Evolutionary conservation across 2,888 invertebrate genomes (phyloP).

Genomic region (Caenorhabditis macrosperma): DNA sequence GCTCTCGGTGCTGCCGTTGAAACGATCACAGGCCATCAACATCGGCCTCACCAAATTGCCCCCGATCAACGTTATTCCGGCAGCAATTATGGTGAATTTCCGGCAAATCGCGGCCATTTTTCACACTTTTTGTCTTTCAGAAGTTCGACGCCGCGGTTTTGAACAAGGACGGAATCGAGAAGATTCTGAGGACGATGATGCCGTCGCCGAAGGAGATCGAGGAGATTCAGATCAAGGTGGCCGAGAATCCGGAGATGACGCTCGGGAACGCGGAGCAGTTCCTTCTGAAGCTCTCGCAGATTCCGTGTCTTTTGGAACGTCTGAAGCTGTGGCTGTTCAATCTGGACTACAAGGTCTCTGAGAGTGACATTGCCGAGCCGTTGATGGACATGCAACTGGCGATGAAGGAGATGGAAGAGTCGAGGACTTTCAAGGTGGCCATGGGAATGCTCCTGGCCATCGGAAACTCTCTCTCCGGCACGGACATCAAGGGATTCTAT

Average conservation of each 20-base stretch:
- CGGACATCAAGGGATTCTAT: conserved; percentile 94
- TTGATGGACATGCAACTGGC: conserved; percentile 98
- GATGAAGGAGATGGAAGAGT: conserved; percentile 91
- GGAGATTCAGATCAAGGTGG: conserved; percentile 80
- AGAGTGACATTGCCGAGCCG: conserved; percentile 97
- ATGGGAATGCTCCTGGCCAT: conserved; percentile 93
- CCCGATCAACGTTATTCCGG: conserved; percentile 96
- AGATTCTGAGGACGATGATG: conserved; percentile 93
- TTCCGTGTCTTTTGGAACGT: conserved; percentile 91
- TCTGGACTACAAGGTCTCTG: conserved; percentile 96
- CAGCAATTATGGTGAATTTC: conserved; percentile 84
- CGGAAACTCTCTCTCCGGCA: conserved; percentile 96
- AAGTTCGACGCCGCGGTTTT: conserved; percentile 99
- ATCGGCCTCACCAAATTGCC: conserved; percentile 99
- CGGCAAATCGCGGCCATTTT: not conserved
- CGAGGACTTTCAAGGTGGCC: conserved; percentile 95
- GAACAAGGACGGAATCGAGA: conserved; percentile 89
- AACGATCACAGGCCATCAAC: conserved; percentile 98
- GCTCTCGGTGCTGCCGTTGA: conserved; percentile 92
- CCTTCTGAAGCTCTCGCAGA: conserved; percentile 94
- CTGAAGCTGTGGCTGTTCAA: conserved; percentile 98
- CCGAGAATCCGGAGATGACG: conserved; percentile 89
- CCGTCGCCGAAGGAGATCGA: conserved; percentile 86
- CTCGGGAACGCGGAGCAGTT: conserved; percentile 95
- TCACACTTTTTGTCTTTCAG: conserved; percentile 83